These are phyloP conservation scores for Lasioglossum lativentre DNA, from an alignment of 2,888 invertebrate genomes.

Conservation along the genomic window DNA sequence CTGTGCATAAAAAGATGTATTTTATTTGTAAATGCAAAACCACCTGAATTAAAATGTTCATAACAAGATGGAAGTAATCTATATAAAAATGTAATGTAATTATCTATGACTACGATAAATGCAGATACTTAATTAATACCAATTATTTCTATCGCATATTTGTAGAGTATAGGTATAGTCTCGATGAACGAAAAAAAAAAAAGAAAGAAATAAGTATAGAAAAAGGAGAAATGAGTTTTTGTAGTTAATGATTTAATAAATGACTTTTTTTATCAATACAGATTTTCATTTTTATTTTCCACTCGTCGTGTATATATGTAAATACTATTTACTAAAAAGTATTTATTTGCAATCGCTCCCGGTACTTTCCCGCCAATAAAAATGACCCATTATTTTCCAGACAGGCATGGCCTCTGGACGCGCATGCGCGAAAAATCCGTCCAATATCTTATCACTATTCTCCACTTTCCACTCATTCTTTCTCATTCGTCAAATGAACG, in stretches of 20 bases:
- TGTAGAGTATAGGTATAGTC: slow-evolving; percentile 3
- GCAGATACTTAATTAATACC: slow-evolving; percentile 10
- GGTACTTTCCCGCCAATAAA: no score
- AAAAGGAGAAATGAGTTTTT: slow-evolving; percentile 32
- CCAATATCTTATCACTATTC: no score
- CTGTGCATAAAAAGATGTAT: slow-evolving; percentile 9
- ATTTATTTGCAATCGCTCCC: neutral
- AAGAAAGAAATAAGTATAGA: neutral
- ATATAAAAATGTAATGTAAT: neutral
- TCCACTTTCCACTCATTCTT: no score
- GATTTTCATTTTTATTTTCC: slow-evolving; percentile 13
- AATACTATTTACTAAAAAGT: no score
- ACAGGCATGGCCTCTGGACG: no score
- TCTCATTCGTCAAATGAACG: no score
- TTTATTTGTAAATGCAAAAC: slow-evolving; percentile 31
- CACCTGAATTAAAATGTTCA: neutral
- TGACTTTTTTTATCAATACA: slow-evolving; percentile 31
- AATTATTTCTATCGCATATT: slow-evolving; percentile 17
- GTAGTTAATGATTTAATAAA: slow-evolving; percentile 52
- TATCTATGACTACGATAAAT: slow-evolving; percentile 22
- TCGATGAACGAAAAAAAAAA: neutral
- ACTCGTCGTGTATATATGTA: no score
- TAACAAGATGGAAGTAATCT: slow-evolving; percentile 9
- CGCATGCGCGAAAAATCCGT: no score
- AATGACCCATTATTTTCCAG: no score